phyloP scores from a whole-genome alignment of 2,797 vertebrate species.

The Acanthornis magna region DNA sequence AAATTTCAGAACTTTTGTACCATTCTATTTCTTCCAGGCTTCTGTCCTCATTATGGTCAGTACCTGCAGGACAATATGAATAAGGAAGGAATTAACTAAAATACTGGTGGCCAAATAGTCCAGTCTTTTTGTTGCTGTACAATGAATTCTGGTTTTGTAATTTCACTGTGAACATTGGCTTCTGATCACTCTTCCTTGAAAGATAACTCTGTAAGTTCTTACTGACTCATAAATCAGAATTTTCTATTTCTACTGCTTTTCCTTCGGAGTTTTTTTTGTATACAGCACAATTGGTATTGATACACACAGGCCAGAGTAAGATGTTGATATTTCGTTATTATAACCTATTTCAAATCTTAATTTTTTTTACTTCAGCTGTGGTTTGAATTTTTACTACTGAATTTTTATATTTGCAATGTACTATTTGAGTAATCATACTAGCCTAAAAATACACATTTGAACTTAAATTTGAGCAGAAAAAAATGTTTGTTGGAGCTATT shows the following conservation, averaged over 20 bases:
- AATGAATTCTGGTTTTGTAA: not conserved
- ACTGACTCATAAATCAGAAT: not conserved
- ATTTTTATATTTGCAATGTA: not conserved
- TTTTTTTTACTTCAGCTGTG: not conserved
- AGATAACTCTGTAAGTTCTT: not conserved
- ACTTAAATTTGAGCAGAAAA: not conserved
- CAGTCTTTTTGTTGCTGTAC: not conserved
- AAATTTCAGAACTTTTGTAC: not conserved
- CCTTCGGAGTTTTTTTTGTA: not conserved
- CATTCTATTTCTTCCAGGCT: not conserved
- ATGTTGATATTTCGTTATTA: not conserved
- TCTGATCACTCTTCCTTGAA: not conserved
- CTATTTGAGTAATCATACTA: not conserved
- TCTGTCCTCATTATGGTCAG: not conserved
- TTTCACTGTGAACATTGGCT: not conserved
- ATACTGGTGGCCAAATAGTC: not conserved
- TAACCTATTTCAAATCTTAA: not conserved
- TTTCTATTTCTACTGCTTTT: not conserved
- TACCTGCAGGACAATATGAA: not conserved
- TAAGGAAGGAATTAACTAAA: not conserved
- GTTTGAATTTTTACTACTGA: not conserved
- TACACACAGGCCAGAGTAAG: not conserved
- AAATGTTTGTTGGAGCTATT: not conserved
- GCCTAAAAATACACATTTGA: not conserved
- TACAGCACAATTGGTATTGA: not conserved